A percentile compares a stretch with the other conserved stretches of the same genome.
Evolutionary conservation across 1,140 invertebrate genomes (phyloP).

Genomic region (Lineus longissimus): DNA sequence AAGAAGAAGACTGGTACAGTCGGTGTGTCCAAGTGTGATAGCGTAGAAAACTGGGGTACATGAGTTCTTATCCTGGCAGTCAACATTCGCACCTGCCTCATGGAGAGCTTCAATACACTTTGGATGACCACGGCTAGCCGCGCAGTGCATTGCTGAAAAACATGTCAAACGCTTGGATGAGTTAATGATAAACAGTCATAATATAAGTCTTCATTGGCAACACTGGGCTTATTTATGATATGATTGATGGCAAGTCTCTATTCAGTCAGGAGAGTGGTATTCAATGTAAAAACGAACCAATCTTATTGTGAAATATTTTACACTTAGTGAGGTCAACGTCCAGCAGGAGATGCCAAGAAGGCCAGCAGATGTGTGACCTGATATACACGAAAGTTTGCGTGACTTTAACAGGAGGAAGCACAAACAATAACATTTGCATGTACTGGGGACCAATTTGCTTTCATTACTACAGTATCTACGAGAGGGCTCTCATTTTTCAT

Average conservation of each 20-base stretch:
- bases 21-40: slow-evolving; percentile 89
- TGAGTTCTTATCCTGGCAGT: slow-evolving; percentile 70
- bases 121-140: slow-evolving; percentile 88
- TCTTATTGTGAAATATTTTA: too few relatives aligned
- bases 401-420: too few relatives aligned
- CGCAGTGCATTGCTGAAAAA: slow-evolving; percentile 80
- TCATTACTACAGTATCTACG: too few relatives aligned
- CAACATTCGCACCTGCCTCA: slow-evolving; percentile 60
- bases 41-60: slow-evolving; percentile 96
- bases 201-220: not conserved
- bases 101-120: slow-evolving; percentile 83
- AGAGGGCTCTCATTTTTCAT: too few relatives aligned
- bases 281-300: too few relatives aligned
- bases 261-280: not conserved
- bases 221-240: not conserved
- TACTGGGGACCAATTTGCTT: too few relatives aligned
- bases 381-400: too few relatives aligned
- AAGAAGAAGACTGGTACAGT: slow-evolving; percentile 84
- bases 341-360: too few relatives aligned
- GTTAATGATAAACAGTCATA: not conserved
- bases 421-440: too few relatives aligned
- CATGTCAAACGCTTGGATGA: slow-evolving; percentile 1
- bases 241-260: too few relatives aligned
- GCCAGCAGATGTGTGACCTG: too few relatives aligned
- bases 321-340: too few relatives aligned